Base-by-base conservation (phyloP, 2,113 vertebrate genomes). In the Trichomycterus rosablanca region DNA sequence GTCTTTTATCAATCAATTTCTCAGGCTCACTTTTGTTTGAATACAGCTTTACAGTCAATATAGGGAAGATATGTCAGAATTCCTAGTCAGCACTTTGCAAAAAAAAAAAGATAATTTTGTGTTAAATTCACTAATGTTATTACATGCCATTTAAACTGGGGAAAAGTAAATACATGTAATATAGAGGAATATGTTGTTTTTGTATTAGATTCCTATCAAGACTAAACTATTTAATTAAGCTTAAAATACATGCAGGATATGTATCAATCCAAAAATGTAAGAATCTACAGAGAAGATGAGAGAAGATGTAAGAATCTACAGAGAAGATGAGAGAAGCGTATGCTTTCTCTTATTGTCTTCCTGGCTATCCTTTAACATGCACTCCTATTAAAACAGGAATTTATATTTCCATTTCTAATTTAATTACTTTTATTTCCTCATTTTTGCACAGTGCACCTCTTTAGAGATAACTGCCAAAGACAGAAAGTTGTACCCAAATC, bases 391-490 rank as follows among this genome's bases (percentile, higher is more conserved):
- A 37, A 64, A 70, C 32, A 58, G 62, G 19, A 63, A 53, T 57
- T 67, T 50, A 34, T 10, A 44, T 24, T 34, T 19, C 32, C 28
- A 28, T 54, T 80, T 75, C 80, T 84, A 65, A 23, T 48, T 56
- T 49, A 40, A 39, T 60, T 53, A 14, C 9, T 40, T 66, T 48
- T 43, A 23, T 54, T 46, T 26, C 15, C 22, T 32, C 7, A 43
- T 63, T 82, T 83, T 85, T 87, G 82, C 81, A 80, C 58, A 26
- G 56, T 80, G 79, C 75, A 80, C 79, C 83, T 74, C 53, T 61
- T 56, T 20, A 28, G 44, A 74, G 52, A 71, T 19, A 62, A 59
- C 49, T 51, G 51, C 34, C 45, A 45, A 15, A 23, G 54, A 43
- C 30, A 74, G 30, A 23, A 40, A 49, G 43, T 60, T 69, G 32